Conservation (phyloP, 2,797 vertebrate species). For the Acanthopagrus latus region DNA sequence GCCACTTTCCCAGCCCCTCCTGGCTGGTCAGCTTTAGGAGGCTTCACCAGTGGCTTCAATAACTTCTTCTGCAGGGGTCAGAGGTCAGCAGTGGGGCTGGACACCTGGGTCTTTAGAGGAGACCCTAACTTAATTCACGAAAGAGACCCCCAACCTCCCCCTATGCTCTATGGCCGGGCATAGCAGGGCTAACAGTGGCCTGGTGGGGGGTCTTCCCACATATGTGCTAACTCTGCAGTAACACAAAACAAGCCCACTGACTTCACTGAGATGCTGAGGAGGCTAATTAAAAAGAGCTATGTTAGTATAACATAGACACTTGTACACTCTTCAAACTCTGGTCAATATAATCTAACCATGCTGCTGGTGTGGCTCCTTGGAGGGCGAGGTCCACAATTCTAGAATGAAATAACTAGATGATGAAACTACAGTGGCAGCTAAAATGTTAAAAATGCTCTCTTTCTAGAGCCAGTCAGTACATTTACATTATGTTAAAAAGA, state of each 20-base stretch:
- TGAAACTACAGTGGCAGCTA: too few species aligned
- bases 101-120: slow-evolving; percentile 74
- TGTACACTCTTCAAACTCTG: neutral
- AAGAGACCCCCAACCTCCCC: slow-evolving; percentile 47
- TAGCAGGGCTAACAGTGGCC: slow-evolving; percentile 44
- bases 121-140: slow-evolving; percentile 77
- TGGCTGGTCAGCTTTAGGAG: slow-evolving; percentile 70
- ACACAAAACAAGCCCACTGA: slow-evolving; percentile 21
- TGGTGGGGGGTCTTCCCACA: slow-evolving; percentile 72
- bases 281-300: neutral
- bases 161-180: slow-evolving; percentile 9
- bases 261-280: neutral
- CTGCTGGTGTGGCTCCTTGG: too few species aligned
- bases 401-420: too few species aligned
- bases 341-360: neutral
- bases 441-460: too few species aligned
- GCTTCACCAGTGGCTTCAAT: slow-evolving; percentile 69
- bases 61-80: slow-evolving; percentile 76
- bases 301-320: neutral
- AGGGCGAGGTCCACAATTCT: too few species aligned
- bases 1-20: slow-evolving; percentile 76
- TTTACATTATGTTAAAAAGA: too few species aligned
- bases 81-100: slow-evolving; percentile 76
- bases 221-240: slow-evolving; percentile 50
- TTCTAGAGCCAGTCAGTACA: too few species aligned